These are phyloP conservation scores for Agrochola lychnidis DNA, from an alignment of 2,888 invertebrate genomes.

Conservation along the genomic window DNA sequence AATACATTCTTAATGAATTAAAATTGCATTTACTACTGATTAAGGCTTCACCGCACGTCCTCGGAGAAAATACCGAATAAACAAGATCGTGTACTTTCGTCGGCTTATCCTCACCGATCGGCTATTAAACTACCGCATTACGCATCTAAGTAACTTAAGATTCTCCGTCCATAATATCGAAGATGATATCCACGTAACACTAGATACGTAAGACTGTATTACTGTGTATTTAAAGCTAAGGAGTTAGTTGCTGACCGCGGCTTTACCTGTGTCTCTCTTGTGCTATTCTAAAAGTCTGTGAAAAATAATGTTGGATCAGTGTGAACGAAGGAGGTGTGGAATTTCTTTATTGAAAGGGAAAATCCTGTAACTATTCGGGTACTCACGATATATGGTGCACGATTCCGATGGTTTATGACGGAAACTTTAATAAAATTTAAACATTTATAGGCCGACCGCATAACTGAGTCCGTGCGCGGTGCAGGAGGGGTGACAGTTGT, in stretches of 20 bases:
- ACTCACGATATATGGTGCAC: background rate
- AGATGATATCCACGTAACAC: constrained; percentile 46
- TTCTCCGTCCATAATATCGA: constrained; percentile 41
- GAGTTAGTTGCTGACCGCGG: background rate
- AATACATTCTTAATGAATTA: constrained; percentile 12
- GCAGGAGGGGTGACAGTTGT: no score
- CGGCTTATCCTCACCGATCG: constrained; percentile 19
- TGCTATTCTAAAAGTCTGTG: background rate
- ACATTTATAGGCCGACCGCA: no score
- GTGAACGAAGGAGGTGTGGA: background rate
- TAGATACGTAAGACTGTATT: constrained; percentile 25
- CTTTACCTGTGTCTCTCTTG: background rate
- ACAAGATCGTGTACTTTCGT: constrained; percentile 29
- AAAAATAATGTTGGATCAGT: background rate
- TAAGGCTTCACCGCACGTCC: constrained; percentile 14
- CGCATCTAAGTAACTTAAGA: constrained; percentile 37
- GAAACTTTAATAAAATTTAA: no score
- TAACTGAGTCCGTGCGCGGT: no score
- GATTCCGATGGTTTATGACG: no score
- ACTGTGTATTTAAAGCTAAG: background rate
- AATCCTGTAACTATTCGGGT: background rate
- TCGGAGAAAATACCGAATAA: constrained; percentile 6
- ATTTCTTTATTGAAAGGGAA: background rate
- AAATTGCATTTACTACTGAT: background rate
- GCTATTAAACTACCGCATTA: constrained; percentile 21